Percentiles rank a stretch among this genome's conserved stretches.
phyloP scores from a whole-genome alignment of 2,888 invertebrate genomes.

The Sericinus montela region DNA sequence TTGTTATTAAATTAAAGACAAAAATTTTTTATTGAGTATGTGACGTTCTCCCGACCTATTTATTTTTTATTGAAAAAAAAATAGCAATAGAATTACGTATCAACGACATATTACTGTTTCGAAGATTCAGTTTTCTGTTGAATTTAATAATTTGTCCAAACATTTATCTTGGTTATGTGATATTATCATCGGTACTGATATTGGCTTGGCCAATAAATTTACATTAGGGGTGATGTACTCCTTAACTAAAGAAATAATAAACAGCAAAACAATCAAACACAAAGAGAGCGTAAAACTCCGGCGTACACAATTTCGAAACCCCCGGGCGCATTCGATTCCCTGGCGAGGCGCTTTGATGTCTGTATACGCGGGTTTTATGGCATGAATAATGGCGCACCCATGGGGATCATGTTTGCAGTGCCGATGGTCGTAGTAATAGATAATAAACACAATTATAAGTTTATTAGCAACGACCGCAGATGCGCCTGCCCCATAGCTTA shows the following conservation, averaged over 20 bases:
- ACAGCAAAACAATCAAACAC: conserved; percentile 27
- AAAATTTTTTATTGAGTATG: too few species aligned
- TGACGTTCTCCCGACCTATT: too few species aligned
- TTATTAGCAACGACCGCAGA: conserved; percentile 59
- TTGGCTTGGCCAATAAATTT: background rate
- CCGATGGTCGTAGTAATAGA: conserved; percentile 38
- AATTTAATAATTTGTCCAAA: too few species aligned
- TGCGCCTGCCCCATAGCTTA: conserved; percentile 27
- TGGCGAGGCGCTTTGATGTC: conserved; percentile 47
- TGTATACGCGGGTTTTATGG: conserved; percentile 34
- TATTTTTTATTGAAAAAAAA: too few species aligned
- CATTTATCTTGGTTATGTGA: too few species aligned
- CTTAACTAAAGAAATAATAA: conserved; percentile 29
- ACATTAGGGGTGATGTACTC: background rate
- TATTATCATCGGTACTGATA: too few species aligned
- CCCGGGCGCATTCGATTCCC: conserved; percentile 29
- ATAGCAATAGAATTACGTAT: too few species aligned
- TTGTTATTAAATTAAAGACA: too few species aligned
- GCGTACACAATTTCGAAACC: conserved; percentile 16
- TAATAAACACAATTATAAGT: conserved; percentile 67
- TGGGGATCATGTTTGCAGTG: conserved; percentile 33
- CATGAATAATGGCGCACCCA: conserved; percentile 46
- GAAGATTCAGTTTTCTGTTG: too few species aligned
- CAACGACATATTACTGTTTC: too few species aligned
- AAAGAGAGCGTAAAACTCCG: conserved; percentile 10